A percentile compares a stretch with the other conserved stretches of the same genome.
phyloP scores from a whole-genome alignment of 2,797 vertebrate genomes.

The Smutsia gigantea region DNA sequence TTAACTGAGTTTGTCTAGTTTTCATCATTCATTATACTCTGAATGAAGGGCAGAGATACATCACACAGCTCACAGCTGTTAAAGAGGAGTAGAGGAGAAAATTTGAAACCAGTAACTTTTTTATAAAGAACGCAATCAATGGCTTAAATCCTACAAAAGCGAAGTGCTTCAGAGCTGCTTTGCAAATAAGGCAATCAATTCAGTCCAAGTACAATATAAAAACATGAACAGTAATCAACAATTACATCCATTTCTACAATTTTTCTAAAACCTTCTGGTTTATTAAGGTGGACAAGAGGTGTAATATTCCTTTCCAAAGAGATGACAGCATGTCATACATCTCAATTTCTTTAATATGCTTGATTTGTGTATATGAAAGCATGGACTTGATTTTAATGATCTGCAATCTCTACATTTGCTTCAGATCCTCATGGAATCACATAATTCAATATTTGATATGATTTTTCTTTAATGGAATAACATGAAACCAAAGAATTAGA shows the following conservation, averaged over 20 bases:
- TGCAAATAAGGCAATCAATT: not conserved
- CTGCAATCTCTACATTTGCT: not conserved
- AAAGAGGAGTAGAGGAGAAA: not conserved
- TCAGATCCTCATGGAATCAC: not conserved
- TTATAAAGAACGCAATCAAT: not conserved
- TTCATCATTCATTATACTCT: not conserved
- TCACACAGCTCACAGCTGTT: not conserved
- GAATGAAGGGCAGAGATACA: not conserved
- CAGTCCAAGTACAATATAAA: not conserved
- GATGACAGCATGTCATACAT: not conserved
- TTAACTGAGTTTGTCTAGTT: not conserved
- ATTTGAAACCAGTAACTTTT: not conserved
- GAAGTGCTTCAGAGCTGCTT: not conserved
- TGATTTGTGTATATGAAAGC: not conserved
- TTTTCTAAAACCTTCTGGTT: not conserved
- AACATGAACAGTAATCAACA: not conserved
- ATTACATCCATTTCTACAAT: not conserved
- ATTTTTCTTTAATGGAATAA: conserved; percentile 24
- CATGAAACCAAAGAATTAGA: not conserved
- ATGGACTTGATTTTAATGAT: not conserved
- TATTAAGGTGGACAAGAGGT: not conserved
- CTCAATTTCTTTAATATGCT: not conserved
- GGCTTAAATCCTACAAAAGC: not conserved
- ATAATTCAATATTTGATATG: not conserved
- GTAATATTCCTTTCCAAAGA: not conserved